These are phyloP conservation scores for Connochaetes taurinus DNA, from an alignment of 2,113 vertebrate genomes.

Conservation along the genomic window DNA sequence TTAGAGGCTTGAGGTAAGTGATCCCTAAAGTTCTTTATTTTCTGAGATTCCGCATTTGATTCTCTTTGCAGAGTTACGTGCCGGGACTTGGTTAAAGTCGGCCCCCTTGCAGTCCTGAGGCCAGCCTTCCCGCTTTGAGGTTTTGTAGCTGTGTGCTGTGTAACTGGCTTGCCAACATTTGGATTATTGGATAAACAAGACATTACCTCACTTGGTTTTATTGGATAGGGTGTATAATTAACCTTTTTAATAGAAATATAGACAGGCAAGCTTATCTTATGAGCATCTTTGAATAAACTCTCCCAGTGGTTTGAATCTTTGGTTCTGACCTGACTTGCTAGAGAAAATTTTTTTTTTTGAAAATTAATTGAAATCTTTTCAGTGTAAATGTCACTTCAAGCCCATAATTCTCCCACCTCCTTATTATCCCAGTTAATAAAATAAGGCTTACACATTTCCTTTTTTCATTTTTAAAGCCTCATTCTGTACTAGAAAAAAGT, in stretches of 20 bases:
- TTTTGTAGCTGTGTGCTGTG: neutral
- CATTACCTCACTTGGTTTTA: neutral
- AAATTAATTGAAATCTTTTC: neutral
- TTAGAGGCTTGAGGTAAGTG: neutral
- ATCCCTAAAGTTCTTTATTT: neutral
- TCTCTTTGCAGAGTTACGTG: neutral
- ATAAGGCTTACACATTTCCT: neutral
- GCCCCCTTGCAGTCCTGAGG: neutral
- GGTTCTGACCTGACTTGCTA: neutral
- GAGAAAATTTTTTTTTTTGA: rapidly evolving
- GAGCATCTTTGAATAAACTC: neutral
- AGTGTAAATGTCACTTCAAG: neutral
- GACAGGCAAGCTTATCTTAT: neutral
- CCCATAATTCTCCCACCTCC: neutral
- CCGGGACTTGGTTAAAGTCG: neutral
- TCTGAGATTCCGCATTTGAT: neutral
- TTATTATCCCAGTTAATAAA: neutral
- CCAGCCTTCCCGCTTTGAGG: neutral
- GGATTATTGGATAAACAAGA: slow-evolving; percentile 9
- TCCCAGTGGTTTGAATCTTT: neutral
- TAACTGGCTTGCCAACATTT: neutral
- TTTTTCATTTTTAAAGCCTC: neutral
- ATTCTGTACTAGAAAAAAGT: neutral
- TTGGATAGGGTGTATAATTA: neutral
- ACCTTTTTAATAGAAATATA: neutral